Evolutionary conservation across 2,113 vertebrate species (phyloP), one percentile per base, ranked within the genome.

Genomic region (Litocranius walleri): DNA sequence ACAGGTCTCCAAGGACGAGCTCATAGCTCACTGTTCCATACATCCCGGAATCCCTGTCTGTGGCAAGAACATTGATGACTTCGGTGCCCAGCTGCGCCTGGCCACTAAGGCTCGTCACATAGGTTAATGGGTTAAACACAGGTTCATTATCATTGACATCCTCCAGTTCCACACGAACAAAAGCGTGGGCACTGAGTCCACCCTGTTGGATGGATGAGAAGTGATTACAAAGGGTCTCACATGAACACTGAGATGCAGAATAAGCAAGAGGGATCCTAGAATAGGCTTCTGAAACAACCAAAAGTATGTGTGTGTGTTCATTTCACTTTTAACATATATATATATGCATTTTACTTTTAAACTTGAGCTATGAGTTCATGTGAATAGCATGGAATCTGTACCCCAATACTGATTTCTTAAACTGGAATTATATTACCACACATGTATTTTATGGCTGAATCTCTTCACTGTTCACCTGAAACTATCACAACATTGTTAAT

Each of bases 121-220:
- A 99, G 29, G 92, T 67, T 0, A 98, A 98, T 3, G 99, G 99
- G 54, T 99, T 99, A 98, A 99, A 99, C 94, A 99, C 98, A 0
- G 99, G 99, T 45, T 97, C 97, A 54, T 99, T 99, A 81, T 99
- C 99, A 3, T 99, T 99, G 92, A 99, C 95, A 83, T 99, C 99
- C 90, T 99, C 99, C 88, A 99, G 98, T 67, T 99, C 99, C 0
- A 99, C 99, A 78, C 99, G 99, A 90, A 99, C 99, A 93, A 99
- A 99, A 67, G 99, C 99, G 81, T 99, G 99, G 64, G 99, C 99
- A 27, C 99, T 99, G 77, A 99, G 98, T 8, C 99, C 99, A 84
- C 99, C 99, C 99, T 99, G 98, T 98, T 59, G 90, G 95, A 96
- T n/a, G 98, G 97, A 98, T 43, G 43, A 98, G 67, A 56, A 96